Evolutionary conservation across 2,113 vertebrate genomes (phyloP), one percentile per base, ranked within the genome.

Genomic region (Platanista minor): DNA sequence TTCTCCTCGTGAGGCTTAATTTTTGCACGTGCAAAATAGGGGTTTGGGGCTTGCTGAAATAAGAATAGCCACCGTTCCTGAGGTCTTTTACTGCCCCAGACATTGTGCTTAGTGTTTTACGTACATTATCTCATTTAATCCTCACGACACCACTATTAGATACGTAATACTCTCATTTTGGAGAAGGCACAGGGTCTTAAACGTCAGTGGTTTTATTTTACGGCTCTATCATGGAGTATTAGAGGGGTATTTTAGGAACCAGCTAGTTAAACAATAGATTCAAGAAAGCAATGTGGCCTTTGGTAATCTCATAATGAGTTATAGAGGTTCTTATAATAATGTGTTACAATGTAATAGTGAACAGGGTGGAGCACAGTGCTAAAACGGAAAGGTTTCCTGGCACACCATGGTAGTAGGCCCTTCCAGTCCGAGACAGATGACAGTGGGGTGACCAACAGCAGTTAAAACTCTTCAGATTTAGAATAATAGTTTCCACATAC

Each of bases 1-100:
- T 69, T 90, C 52, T 52, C 29, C 20, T 33, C 91, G 78, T 31
- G 87, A 90, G 89, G 75, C 92, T 90, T 94, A 71, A 43, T 95
- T 95, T 97, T 80, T 95, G 95, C 96, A 97, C 95, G 87, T 95
- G 86, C 92, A 90, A 87, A 66, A 82, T 75, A 66, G 91, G 83
- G 49, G 90, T 84, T 97, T 87, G 54, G 61, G 83, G 74, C 72
- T 5, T 46, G 23, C 84, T 93, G 52, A 90, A 86, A 75, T 90
- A 81, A 84, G 71, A 41, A 71, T 12, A 84, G 77, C 52, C 25
- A 46, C 89, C 69, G 4, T 71, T 46, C 10, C 91, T 33, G 52
- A 91, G 71, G 57, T 52, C 71, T 52, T 21, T 33, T 15, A 25
- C 74, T 41, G 64, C 31, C 77, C 85, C 43, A 25, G 62, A 96